These are phyloP conservation scores for Neopipo cinnamomea DNA, from an alignment of 2,113 vertebrate genomes.

Conservation along the genomic window DNA sequence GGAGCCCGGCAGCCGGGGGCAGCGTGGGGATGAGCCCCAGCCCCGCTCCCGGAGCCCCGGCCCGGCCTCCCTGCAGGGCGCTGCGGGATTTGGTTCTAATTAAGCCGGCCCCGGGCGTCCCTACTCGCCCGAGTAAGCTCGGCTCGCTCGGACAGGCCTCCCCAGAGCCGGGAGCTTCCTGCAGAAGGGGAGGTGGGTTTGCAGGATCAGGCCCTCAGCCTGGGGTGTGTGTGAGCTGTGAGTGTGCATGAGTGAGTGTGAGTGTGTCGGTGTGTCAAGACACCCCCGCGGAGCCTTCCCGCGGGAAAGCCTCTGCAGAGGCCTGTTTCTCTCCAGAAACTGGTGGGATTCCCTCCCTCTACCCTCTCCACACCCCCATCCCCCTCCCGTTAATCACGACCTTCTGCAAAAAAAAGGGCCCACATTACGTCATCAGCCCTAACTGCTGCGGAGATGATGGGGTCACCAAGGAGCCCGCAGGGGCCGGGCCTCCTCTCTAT, in stretches of 20 bases:
- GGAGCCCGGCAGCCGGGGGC: background rate
- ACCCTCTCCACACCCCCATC: no score
- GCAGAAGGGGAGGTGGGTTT: background rate
- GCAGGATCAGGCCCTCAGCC: background rate
- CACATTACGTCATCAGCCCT: background rate
- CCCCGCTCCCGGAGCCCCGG: background rate
- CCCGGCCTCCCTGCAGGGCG: background rate
- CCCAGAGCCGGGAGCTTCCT: background rate
- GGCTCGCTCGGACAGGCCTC: background rate
- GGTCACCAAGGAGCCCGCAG: background rate
- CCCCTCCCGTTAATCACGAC: background rate
- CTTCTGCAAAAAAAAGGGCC: background rate
- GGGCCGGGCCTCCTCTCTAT: background rate
- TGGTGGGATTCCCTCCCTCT: background rate
- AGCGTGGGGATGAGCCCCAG: background rate
- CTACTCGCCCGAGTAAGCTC: background rate
- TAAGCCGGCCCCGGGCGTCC: background rate
- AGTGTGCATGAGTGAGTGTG: background rate
- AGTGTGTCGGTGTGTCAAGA: background rate
- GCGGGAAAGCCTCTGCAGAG: background rate
- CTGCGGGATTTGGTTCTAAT: background rate
- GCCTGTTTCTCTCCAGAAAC: background rate
- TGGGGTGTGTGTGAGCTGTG: background rate
- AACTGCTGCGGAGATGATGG: background rate
- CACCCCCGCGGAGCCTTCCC: background rate